These are phyloP conservation scores for Podarcis lilfordi DNA, from an alignment of 2,797 vertebrate species.

Conservation along the genomic window DNA sequence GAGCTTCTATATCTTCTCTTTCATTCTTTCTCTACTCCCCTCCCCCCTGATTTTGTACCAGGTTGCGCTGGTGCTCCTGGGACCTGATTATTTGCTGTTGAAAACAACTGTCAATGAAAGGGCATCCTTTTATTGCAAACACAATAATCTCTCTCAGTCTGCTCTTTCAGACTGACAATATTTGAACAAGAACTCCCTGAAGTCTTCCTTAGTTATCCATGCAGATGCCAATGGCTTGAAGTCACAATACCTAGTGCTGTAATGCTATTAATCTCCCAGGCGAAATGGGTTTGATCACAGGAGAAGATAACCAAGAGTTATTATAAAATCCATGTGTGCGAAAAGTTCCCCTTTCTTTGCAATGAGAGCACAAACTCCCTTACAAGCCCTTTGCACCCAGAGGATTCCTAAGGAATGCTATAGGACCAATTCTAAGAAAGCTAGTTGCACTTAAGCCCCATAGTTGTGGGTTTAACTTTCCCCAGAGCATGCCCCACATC, in stretches of 20 bases:
- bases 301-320: background rate
- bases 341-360: background rate
- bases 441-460: too few species aligned
- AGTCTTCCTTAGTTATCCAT: background rate
- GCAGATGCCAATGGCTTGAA: constrained; percentile 18
- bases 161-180: constrained; percentile 28
- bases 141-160: background rate
- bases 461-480: too few species aligned
- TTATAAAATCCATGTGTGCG: background rate
- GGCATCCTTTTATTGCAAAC: constrained; percentile 32
- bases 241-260: background rate
- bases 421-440: too few species aligned
- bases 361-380: background rate
- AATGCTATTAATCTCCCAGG: constrained; percentile 10
- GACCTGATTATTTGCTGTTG: constrained; percentile 1
- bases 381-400: background rate
- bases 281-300: background rate
- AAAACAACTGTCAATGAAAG: constrained; percentile 39
- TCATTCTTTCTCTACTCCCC: background rate
- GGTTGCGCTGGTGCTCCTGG: background rate
- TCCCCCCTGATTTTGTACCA: background rate
- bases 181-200: constrained; percentile 30
- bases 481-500: too few species aligned
- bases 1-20: background rate
- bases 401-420: too few species aligned